phyloP scores from a whole-genome alignment of 2,113 vertebrate genomes.

The Ptilonorhynchus violaceus region DNA sequence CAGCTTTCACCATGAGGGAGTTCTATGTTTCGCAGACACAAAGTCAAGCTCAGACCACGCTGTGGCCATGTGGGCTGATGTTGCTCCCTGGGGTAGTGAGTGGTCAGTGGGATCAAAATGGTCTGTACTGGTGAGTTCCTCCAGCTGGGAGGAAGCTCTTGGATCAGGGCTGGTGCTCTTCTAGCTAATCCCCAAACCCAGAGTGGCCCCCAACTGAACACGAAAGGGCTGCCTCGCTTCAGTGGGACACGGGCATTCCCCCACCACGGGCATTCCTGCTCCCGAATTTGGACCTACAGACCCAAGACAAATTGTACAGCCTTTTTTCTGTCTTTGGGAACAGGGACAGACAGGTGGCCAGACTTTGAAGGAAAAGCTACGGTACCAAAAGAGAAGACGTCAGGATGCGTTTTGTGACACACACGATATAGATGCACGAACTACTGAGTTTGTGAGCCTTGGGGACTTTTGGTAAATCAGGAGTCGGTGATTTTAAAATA shows the following conservation, averaged over 20 bases:
- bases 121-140: rapidly evolving
- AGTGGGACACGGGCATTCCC: rapidly evolving
- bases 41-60: neutral
- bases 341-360: no score
- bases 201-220: rapidly evolving
- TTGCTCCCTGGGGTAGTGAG: neutral
- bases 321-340: neutral
- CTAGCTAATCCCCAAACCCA: neutral
- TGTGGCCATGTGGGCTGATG: neutral
- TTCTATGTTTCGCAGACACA: neutral
- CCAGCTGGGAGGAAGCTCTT: no score
- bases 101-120: rapidly evolving
- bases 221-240: no score
- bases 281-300: neutral
- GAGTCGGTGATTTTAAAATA: neutral
- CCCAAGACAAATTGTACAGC: rapidly evolving
- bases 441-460: neutral
- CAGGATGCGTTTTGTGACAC: rapidly evolving
- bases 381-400: neutral
- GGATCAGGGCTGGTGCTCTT: no score
- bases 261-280: neutral
- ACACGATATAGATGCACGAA: rapidly evolving
- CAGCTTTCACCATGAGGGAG: neutral
- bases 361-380: neutral
- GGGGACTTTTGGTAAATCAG: neutral